A percentile compares a stretch with the other conserved stretches of the same genome.
Evolutionary conservation across 2,113 vertebrate species (phyloP).

Genomic region (Furnarius figulus): DNA sequence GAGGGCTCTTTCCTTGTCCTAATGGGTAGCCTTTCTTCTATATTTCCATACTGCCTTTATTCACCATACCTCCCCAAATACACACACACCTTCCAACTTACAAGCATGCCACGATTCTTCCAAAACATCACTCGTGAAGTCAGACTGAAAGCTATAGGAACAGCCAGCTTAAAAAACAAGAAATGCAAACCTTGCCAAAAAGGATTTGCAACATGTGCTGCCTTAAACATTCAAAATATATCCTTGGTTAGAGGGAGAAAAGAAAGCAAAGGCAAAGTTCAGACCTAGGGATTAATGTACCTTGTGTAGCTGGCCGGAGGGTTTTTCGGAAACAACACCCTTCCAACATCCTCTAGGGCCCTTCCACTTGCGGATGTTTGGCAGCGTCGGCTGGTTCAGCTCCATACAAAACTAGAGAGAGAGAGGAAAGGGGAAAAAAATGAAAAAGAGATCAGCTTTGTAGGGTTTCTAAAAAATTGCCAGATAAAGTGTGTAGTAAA

Average conservation of each 20-base stretch:
- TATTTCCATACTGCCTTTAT: not conserved
- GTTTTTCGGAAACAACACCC: conserved; percentile 82
- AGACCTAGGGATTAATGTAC: conserved; percentile 61
- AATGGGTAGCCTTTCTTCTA: not conserved
- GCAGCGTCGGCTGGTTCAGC: conserved; percentile 88
- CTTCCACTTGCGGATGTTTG: conserved; percentile 90
- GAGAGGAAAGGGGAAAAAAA: conserved; percentile 13
- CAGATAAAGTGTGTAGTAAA: not conserved
- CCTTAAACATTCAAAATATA: not conserved
- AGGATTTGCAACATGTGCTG: not conserved
- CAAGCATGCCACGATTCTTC: not conserved
- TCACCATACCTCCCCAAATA: not conserved
- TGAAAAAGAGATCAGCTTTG: not conserved
- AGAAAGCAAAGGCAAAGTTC: not conserved
- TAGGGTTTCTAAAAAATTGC: not conserved
- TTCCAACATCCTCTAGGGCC: conserved; percentile 88
- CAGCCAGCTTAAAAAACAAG: not conserved
- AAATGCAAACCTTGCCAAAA: not conserved
- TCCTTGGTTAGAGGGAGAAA: not conserved
- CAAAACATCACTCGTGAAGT: not conserved
- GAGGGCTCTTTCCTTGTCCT: not conserved
- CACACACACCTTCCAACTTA: not conserved
- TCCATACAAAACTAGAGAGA: conserved; percentile 88
- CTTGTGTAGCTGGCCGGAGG: conserved; percentile 78
- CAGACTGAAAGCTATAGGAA: not conserved